phyloP scores from a whole-genome alignment of 2,888 invertebrate species.

The Sisyra nigra region DNA sequence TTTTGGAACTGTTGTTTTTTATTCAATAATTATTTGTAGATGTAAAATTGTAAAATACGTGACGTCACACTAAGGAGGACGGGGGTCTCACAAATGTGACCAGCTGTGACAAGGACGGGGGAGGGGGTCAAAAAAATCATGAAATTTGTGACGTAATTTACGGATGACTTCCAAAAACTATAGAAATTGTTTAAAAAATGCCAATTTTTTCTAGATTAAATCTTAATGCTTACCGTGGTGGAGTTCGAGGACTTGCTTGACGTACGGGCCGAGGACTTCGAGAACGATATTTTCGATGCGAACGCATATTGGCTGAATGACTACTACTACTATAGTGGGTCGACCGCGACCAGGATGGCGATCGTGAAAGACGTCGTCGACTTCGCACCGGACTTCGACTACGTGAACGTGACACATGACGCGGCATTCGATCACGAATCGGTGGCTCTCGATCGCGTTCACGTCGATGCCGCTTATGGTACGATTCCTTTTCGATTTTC shows the following conservation, averaged over 20 bases:
- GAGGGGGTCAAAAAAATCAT: no score
- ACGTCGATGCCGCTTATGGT: conserved; percentile 28
- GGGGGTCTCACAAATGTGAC: no score
- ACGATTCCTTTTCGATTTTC: conserved; percentile 24
- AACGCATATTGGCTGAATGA: conserved; percentile 20
- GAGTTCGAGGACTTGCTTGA: conserved; percentile 10
- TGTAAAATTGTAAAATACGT: no score
- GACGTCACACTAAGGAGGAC: no score
- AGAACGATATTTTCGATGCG: conserved; percentile 30
- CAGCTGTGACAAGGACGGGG: no score
- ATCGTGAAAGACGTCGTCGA: conserved; percentile 38
- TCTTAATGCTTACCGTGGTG: conserved; percentile 12
- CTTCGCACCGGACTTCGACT: conserved; percentile 41
- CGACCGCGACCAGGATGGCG: conserved; percentile 27
- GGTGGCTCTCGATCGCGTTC: conserved; percentile 23
- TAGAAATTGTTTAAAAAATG: no score
- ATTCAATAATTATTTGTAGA: no score
- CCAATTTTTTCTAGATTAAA: no score
- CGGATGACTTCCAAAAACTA: no score
- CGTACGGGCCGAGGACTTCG: conserved; percentile 30
- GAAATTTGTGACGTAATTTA: no score
- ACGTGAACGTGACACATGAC: conserved; percentile 33
- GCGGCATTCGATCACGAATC: conserved; percentile 26
- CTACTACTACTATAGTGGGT: conserved; percentile 29
- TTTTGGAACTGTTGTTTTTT: no score